Base-by-base conservation (phyloP, 2,888 invertebrate genomes). In the Drosophila vallismaia region DNA sequence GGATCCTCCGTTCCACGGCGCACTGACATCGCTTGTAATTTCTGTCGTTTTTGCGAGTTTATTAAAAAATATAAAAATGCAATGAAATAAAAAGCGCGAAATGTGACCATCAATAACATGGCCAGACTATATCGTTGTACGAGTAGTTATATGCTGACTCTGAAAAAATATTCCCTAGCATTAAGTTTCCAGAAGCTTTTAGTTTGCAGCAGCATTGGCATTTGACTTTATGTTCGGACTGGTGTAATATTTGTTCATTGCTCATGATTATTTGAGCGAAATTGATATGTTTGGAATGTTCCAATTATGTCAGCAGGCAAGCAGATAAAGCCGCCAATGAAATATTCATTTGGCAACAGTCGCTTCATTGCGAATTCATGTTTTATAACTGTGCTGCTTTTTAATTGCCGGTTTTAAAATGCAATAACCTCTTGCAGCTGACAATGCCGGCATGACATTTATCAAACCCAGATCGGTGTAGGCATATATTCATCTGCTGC, bases 41-140 rank as follows among this genome's bases (percentile, higher is more conserved):
- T 77, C 71, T 76, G 59, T 74, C 67, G 66, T 56, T 71, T 66
- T 62, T 67, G 75, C 58, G 59, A 71, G 77, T 75, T 77, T 76
- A 76, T 76, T 76, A 76, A 74, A 74, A 77, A 71, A 72, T 72
- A 66, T 71, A 71, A 75, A 76, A 70, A 50, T 76, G 74, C 69
- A 73, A 73, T 76, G 69, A 56, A 77, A 73, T 73, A 66, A 73
- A 72, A 50, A 49, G 53, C 58, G 53, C 40, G 58, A 38, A 40
- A 45, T 66, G 48, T 49, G 53, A 26, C 52, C 72, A 71, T 72
- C 71, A 66, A 71, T 71, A 66, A 58, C 57, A 26, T 9, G 63
- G 14, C 50, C 33, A 31, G 60, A 62, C 60, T 42, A 28, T 60
- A 62, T 60, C 60, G 54, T 24, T 33, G 42, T 38, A 6, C n/a